Evolutionary conservation across 2,113 vertebrate species (phyloP), one percentile per base, ranked within the genome.

Genomic region (Camelus bactrianus): DNA sequence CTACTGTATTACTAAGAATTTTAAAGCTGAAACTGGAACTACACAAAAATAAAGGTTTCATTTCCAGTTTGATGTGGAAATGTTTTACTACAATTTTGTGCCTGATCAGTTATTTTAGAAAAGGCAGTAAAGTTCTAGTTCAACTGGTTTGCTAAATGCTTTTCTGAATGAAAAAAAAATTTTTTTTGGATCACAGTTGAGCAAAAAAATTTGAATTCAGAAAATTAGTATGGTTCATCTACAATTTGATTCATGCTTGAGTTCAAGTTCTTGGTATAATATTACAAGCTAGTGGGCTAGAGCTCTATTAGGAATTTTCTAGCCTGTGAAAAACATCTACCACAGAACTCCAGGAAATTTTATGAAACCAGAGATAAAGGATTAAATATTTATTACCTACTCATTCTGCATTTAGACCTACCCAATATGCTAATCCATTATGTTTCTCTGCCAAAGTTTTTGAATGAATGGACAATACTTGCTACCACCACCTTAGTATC

Each of bases 341-440:
- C 28, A 95, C 14, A 72, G 87, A 88, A 81, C 26, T 89, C 30
- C 52, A 96, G 54, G 81, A 58, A 93, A 67, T 65, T 85, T 89
- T 84, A 92, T 58, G 35, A 84, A 95, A 65, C 56, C 32, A 93
- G 93, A 89, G 87, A 92, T 91, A 93, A 93, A 93, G 50, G 89
- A 95, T 72, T 93, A 93, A 91, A 72, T 92, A 93, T 85, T 69
- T 88, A 93, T 80, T 79, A 92, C 20, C 56, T 92, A 89, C 26
- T 83, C 60, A 85, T 62, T 76, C 54, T 32, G 9, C 28, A 96
- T 60, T 90, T 86, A 85, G 32, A 87, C 70, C 73, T 93, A 80
- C 14, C 56, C 9, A 76, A 90, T 8, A 90, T 83, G 30, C 48
- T 67, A 94, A 81, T 26, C 42, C 69, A 92, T 83, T 92, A 75